A percentile compares a stretch with the other conserved stretches of the same genome.
phyloP scores from a whole-genome alignment of 1,140 invertebrate species.

The Branchinecta lindahli region DNA sequence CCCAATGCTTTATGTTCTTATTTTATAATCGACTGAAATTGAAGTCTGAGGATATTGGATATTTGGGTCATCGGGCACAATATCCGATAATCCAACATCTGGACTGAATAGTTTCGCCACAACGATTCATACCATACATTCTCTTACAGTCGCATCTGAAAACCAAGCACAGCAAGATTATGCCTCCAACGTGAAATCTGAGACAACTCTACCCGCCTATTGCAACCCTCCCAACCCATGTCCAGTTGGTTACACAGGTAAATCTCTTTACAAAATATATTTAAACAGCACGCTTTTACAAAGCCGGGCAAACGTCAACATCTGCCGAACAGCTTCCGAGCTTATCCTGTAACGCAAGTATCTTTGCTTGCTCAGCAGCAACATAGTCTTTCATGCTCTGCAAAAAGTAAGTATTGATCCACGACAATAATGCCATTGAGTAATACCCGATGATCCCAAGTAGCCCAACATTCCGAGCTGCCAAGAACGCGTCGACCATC shows the following conservation, averaged over 20 bases:
- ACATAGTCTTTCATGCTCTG: neutral
- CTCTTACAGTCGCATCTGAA: too few relatives aligned
- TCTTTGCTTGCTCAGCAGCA: neutral
- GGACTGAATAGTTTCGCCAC: too few relatives aligned
- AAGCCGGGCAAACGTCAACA: neutral
- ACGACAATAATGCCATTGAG: neutral
- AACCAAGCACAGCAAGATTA: too few relatives aligned
- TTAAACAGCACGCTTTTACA: constrained; percentile 4
- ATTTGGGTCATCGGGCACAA: too few relatives aligned
- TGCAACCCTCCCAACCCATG: constrained; percentile 99
- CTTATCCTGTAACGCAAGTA: neutral
- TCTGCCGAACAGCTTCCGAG: neutral
- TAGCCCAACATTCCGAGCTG: neutral
- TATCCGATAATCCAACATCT: too few relatives aligned
- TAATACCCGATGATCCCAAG: neutral
- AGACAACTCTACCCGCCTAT: constrained; percentile 85
- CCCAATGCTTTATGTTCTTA: too few relatives aligned
- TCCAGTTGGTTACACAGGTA: constrained; percentile 46
- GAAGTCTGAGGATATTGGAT: too few relatives aligned
- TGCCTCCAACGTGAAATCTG: constrained; percentile 57
- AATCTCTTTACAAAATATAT: constrained; percentile 16
- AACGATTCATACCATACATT: too few relatives aligned
- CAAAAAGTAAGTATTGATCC: neutral
- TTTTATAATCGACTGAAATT: too few relatives aligned
- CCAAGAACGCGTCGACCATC: neutral